These are phyloP conservation scores for Tadarida brasiliensis DNA, from an alignment of 2,797 vertebrate genomes.

Conservation along the genomic window DNA sequence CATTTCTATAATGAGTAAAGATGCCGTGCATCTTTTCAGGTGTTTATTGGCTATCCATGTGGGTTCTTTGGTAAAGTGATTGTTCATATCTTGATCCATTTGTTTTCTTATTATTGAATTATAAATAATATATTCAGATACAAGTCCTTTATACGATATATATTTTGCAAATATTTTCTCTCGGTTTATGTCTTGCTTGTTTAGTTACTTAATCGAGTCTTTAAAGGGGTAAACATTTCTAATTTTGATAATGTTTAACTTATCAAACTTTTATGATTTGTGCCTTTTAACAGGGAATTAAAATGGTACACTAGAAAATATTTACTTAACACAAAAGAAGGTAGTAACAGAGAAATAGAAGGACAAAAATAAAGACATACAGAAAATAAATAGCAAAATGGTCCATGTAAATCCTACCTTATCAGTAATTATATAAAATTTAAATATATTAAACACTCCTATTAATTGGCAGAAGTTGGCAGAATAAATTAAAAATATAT, in stretches of 20 bases:
- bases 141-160: conserved; percentile 9
- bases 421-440: not conserved
- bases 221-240: conserved; percentile 27
- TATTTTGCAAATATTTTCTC: conserved; percentile 59
- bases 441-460: not conserved
- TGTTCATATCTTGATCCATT: conserved; percentile 35
- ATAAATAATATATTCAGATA: conserved; percentile 31
- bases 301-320: conserved; percentile 30
- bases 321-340: not conserved
- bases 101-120: conserved; percentile 52
- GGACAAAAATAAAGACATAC: not conserved
- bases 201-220: conserved; percentile 40
- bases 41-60: not conserved
- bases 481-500: not conserved
- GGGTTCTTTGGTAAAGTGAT: conserved; percentile 49
- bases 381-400: conserved; percentile 23
- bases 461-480: conserved; percentile 43
- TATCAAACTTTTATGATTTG: not conserved
- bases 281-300: conserved; percentile 49
- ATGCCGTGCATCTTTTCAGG: not conserved
- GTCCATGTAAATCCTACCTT: not conserved
- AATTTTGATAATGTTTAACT: conserved; percentile 34
- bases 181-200: conserved; percentile 37
- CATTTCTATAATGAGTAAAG: conserved; percentile 8
- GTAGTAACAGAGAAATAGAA: not conserved